Conservation (phyloP, 2,797 vertebrate genomes). For the Silurus lanzhouensis region DNA sequence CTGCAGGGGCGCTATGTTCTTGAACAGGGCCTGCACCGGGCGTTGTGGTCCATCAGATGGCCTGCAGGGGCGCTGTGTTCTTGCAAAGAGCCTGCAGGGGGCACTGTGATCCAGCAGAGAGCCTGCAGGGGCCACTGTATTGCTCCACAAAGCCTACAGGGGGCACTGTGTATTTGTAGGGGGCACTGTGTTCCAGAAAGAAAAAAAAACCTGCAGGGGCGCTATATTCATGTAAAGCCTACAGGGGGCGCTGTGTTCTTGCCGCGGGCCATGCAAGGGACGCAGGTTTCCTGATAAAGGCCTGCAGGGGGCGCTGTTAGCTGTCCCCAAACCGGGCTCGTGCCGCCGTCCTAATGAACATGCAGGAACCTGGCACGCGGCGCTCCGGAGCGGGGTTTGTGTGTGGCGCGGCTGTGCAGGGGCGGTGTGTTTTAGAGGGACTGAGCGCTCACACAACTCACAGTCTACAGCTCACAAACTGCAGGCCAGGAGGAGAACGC, state of each 20-base stretch:
- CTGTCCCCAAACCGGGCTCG: background rate
- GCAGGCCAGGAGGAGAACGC: background rate
- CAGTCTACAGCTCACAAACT: conserved; percentile 22
- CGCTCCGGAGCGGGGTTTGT: background rate
- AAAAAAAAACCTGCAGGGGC: too few relatives aligned
- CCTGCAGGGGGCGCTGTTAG: conserved; percentile 42
- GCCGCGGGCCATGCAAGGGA: too few relatives aligned
- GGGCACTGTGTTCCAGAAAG: too few relatives aligned
- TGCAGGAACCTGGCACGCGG: conserved; percentile 22
- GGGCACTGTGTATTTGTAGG: conserved; percentile 8
- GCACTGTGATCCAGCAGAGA: conserved; percentile 6
- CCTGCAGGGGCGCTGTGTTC: too few relatives aligned
- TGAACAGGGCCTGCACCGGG: too few relatives aligned
- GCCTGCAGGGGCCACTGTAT: too few relatives aligned
- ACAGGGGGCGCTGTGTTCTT: too few relatives aligned
- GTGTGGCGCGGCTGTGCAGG: background rate
- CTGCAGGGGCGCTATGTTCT: too few relatives aligned
- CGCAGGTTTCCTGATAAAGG: too few relatives aligned
- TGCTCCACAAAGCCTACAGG: conserved; percentile 21
- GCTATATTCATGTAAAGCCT: too few relatives aligned
- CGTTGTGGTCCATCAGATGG: too few relatives aligned
- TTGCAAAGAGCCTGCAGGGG: conserved; percentile 23
- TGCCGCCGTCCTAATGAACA: background rate
- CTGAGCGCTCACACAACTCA: background rate
- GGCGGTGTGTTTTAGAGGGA: conserved; percentile 42